Base-by-base conservation (phyloP, 2,113 vertebrate species). In the Nicator chloris region DNA sequence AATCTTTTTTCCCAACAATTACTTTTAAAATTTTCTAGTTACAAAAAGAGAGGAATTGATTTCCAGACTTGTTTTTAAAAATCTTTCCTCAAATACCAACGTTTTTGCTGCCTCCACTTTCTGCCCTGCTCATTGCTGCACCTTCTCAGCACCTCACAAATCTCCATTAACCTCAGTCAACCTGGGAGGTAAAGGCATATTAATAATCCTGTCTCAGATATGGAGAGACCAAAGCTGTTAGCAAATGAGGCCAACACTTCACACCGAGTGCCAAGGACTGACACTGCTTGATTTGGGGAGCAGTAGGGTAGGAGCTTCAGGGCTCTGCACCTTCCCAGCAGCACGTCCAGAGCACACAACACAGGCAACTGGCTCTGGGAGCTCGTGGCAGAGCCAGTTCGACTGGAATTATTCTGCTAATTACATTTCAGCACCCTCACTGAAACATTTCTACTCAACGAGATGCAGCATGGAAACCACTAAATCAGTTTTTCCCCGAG, bases 161-260 rank as follows among this genome's bases (percentile, higher is more conserved):
- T 93, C 95, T 93, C 90, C 96, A 78, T 95, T 90, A 96, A 92
- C 93, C 92, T 90, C 79, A 80, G 64, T 23, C 79, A 82, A 40
- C 76, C 68, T n/a, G 56, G 82, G 44, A 93, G 37, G 39, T 53
- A 85, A 65, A 93, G 84, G 28, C 82, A 63, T 87, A 78, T 95
- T 92, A 94, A 90, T 90, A 94, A 90, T 49, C 78, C 82, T 69
- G 63, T 72, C 78, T 91, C 39, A 31, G 66, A 51, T 33, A 81
- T 4, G 19, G 71, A 63, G 45, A 69, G 59, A 27, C 59, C 4
- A 4, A 72, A 86, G 56, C 63, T 30, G 35, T 4, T 24, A 69
- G 37, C 11, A 9, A 54, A 85, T 3, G 7, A 80, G 50, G 65
- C 50, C 70, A 45, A 1, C 37, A 11, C 16, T 47, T 76, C 63